Evolutionary conservation across 2,797 vertebrate genomes (phyloP).

Genomic region (Emys orbicularis): DNA sequence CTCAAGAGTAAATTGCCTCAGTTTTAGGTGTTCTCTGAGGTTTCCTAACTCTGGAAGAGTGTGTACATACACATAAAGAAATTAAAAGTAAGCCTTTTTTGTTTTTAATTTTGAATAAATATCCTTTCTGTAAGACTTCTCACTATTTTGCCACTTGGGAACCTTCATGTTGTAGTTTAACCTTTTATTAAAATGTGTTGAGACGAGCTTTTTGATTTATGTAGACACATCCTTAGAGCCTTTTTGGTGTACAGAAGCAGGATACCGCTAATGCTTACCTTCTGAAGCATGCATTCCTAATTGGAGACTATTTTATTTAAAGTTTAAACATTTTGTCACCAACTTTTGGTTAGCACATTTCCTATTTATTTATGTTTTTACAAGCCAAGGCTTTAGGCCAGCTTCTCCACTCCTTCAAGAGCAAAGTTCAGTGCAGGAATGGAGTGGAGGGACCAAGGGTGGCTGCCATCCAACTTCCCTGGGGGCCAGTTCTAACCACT

Average conservation of each 20-base stretch:
- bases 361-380: not conserved
- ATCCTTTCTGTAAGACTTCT: not conserved
- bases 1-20: not conserved
- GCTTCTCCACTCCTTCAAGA: not conserved
- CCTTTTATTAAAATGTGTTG: not conserved
- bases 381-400: not conserved
- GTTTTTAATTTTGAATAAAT: not conserved
- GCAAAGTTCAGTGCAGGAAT: not conserved
- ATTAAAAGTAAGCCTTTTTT: not conserved
- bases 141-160: not conserved
- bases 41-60: not conserved
- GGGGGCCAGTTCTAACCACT: not conserved
- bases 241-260: not conserved
- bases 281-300: not conserved
- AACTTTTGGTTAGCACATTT: not conserved
- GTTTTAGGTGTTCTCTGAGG: not conserved
- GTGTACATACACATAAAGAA: not conserved
- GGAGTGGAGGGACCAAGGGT: not conserved
- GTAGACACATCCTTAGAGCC: fast-evolving
- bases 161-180: not conserved
- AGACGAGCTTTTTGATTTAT: not conserved
- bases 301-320: not conserved
- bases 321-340: not conserved
- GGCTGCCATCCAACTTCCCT: not conserved
- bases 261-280: not conserved